A percentile compares a stretch with the other conserved stretches of the same genome.
Evolutionary conservation across 2,113 vertebrate genomes (phyloP).

Genomic region (Paralichthys olivaceus): DNA sequence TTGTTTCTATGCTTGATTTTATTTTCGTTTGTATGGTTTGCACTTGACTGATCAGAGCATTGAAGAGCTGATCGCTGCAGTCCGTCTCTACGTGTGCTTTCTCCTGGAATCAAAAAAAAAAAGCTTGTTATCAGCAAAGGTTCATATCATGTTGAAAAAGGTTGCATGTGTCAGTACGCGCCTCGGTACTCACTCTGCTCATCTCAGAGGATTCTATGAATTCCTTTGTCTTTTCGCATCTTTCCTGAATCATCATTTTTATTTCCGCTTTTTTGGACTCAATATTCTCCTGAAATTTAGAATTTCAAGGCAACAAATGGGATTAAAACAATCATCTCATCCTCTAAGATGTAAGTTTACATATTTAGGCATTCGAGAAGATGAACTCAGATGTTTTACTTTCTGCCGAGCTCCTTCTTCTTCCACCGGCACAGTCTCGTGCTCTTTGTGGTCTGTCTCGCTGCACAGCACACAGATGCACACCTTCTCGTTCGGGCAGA

Average conservation of each 20-base stretch:
- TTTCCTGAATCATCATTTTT: conserved; percentile 58
- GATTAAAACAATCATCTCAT: neutral
- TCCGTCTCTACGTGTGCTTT: conserved; percentile 33
- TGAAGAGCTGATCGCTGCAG: conserved; percentile 35
- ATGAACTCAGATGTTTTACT: conserved; percentile 28
- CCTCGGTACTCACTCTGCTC: conserved; percentile 46
- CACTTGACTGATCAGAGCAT: conserved; percentile 24
- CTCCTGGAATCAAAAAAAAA: conserved; percentile 28
- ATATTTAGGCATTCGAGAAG: no score
- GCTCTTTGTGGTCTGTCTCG: conserved; percentile 70
- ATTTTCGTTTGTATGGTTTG: conserved; percentile 32
- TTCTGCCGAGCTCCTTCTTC: conserved; percentile 68
- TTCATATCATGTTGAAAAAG: no score
- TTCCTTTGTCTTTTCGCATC: conserved; percentile 55
- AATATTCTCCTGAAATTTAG: conserved; percentile 46
- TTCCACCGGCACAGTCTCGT: conserved; percentile 64
- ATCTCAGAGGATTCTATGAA: conserved; percentile 27
- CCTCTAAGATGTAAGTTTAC: no score
- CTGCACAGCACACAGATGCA: conserved; percentile 78
- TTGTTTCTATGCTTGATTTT: conserved; percentile 23
- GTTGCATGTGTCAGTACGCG: neutral
- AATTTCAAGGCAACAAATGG: neutral
- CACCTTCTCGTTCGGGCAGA: conserved; percentile 72
- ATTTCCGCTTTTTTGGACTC: conserved; percentile 37
- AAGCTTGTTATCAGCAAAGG: neutral